Evolutionary conservation across 2,888 invertebrate genomes (phyloP).

Genomic region (Encarsia formosa): DNA sequence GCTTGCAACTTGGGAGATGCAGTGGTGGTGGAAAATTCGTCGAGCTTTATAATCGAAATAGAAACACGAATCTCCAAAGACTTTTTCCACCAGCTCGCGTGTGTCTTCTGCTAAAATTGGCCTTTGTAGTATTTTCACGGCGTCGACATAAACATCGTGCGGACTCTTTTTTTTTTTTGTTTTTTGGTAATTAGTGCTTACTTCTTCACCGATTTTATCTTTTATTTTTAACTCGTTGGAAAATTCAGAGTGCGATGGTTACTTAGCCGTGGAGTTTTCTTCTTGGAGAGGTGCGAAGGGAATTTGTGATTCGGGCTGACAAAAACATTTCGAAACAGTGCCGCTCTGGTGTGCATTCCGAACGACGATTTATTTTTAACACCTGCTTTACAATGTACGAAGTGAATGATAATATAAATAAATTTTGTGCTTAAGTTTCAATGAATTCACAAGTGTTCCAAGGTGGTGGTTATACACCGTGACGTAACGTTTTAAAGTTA

Average conservation of each 20-base stretch:
- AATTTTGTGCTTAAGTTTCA: too few relatives aligned
- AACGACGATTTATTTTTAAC: too few relatives aligned
- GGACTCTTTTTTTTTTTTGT: neutral
- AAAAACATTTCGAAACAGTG: too few relatives aligned
- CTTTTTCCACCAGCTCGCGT: too few relatives aligned
- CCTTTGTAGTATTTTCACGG: neutral
- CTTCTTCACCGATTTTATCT: neutral
- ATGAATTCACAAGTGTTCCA: too few relatives aligned
- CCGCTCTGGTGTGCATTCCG: too few relatives aligned
- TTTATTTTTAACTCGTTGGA: neutral
- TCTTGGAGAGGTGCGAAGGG: neutral
- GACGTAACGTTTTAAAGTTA: neutral
- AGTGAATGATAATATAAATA: too few relatives aligned
- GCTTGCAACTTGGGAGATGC: too few relatives aligned
- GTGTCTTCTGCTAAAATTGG: conserved; percentile 26
- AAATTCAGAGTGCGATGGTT: neutral
- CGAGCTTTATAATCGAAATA: too few relatives aligned
- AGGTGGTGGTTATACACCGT: neutral
- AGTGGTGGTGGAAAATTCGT: too few relatives aligned
- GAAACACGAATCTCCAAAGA: too few relatives aligned
- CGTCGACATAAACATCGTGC: neutral
- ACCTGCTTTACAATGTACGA: too few relatives aligned
- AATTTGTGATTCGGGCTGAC: neutral
- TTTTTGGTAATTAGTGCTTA: neutral
- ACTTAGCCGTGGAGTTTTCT: neutral